Conservation (phyloP, 2,113 vertebrate species). For the Leptobrachium leishanense region DNA sequence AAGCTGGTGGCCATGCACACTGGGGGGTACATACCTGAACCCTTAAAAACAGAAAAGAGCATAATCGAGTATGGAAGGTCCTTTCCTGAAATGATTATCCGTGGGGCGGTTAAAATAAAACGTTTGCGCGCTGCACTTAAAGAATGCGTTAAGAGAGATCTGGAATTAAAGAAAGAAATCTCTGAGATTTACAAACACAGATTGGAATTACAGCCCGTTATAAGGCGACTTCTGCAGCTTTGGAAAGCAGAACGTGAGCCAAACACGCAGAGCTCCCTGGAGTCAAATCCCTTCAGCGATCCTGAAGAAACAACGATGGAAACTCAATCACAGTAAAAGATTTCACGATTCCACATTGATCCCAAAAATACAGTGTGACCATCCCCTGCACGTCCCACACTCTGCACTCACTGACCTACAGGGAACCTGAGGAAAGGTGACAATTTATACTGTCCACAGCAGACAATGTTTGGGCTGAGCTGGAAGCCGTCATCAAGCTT, state of each 20-base stretch:
- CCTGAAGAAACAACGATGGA: not conserved
- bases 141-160: not conserved
- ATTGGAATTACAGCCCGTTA: not conserved
- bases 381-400: too few species aligned
- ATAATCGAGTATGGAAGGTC: constrained; percentile 10
- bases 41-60: not conserved
- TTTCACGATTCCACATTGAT: too few species aligned
- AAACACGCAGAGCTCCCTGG: too few species aligned
- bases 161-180: not conserved
- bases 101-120: not conserved
- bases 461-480: too few species aligned
- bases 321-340: too few species aligned
- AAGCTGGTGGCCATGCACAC: constrained; percentile 3
- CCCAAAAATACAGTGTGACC: too few species aligned
- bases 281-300: not conserved
- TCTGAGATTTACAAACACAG: not conserved
- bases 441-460: too few species aligned
- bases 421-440: too few species aligned
- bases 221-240: not conserved
- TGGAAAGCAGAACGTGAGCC: not conserved
- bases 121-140: not conserved
- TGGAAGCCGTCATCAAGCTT: too few species aligned
- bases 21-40: not conserved
- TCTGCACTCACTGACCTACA: too few species aligned
- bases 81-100: not conserved